Conservation (phyloP, 1,140 invertebrate species). For the Bombus picipes region DNA sequence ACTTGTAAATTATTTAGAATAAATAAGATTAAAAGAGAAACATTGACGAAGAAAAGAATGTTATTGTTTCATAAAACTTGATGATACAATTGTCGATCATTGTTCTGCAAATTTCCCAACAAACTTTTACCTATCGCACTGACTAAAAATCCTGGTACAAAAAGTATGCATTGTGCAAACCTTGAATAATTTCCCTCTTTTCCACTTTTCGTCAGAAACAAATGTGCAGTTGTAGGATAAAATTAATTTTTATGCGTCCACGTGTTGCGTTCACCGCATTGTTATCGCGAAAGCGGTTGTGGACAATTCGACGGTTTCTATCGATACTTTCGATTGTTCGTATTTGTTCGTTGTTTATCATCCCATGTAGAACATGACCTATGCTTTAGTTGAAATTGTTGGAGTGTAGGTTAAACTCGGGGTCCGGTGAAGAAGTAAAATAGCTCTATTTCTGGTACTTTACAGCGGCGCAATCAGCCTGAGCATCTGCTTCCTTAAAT, state of each 20-base stretch:
- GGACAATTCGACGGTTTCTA: background rate
- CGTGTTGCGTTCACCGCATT: background rate
- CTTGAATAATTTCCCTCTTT: background rate
- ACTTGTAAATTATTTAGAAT: no score
- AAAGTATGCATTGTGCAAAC: background rate
- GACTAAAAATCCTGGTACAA: background rate
- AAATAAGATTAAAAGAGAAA: no score
- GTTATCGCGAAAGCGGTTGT: background rate
- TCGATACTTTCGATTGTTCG: background rate
- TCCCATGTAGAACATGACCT: background rate
- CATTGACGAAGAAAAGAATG: background rate
- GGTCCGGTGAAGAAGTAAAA: background rate
- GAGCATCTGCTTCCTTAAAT: constrained; percentile 5
- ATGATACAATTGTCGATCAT: background rate
- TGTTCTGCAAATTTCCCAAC: background rate
- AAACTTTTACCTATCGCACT: background rate
- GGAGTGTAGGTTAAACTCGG: background rate
- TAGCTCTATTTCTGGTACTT: background rate
- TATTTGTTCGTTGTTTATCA: background rate
- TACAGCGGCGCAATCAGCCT: background rate
- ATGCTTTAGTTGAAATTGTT: background rate
- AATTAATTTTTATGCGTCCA: background rate
- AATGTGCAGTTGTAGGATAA: background rate
- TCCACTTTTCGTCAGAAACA: background rate
- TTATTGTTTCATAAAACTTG: background rate